phyloP scores from a whole-genome alignment of 2,113 vertebrate genomes.

The Bubalus kerabau region DNA sequence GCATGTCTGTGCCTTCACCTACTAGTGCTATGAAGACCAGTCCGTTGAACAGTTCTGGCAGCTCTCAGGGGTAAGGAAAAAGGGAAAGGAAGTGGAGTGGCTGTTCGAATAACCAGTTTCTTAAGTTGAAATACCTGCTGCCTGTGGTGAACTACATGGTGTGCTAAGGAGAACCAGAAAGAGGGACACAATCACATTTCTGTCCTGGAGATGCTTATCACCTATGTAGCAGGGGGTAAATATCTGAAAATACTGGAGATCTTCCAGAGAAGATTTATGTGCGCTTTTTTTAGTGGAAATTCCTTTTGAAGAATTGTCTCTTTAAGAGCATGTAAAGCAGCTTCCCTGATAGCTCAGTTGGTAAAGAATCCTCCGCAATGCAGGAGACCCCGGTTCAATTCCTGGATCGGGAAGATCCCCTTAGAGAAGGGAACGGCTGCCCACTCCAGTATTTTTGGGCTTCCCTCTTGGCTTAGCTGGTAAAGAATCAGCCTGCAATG shows the following conservation, averaged over 20 bases:
- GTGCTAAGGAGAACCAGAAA: background rate
- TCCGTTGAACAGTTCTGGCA: conserved; percentile 84
- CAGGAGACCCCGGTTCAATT: background rate
- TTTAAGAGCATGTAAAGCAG: background rate
- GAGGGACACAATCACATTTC: background rate
- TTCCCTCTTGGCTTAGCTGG: background rate
- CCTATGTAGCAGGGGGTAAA: background rate
- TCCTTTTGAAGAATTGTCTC: background rate
- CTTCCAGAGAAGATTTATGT: background rate
- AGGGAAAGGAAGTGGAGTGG: accelerated
- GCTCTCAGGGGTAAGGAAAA: conserved; percentile 88
- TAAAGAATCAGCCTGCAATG: background rate
- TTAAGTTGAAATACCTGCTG: accelerated
- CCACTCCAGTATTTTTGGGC: background rate
- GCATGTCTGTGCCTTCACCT: conserved; percentile 92
- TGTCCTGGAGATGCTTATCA: background rate
- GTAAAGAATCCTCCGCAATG: background rate
- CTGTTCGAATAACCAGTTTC: background rate
- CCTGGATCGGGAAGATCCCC: background rate
- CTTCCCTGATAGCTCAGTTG: background rate
- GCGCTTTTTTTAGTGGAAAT: background rate
- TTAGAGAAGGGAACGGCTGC: background rate
- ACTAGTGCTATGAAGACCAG: conserved; percentile 85
- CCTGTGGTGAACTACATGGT: background rate
- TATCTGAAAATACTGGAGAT: background rate